Evolutionary conservation across 2,888 invertebrate genomes (phyloP).

Genomic region (Polydrusus cervinus): DNA sequence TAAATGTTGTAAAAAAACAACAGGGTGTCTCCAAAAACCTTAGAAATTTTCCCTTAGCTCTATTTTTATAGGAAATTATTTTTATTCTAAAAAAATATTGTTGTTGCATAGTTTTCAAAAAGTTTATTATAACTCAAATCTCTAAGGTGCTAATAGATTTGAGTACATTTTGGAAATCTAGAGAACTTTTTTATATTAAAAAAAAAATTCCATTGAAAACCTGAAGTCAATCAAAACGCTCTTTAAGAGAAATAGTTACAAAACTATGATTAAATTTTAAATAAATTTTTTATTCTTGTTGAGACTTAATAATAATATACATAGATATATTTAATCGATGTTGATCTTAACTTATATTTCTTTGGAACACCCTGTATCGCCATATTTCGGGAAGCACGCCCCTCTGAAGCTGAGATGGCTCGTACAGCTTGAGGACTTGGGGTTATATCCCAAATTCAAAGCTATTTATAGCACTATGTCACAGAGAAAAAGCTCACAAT

Average conservation of each 20-base stretch:
- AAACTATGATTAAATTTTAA: conserved; percentile 19
- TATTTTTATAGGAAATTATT: conserved; percentile 40
- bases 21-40: conserved; percentile 47
- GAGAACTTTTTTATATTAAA: conserved; percentile 24
- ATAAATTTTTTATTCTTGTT: conserved; percentile 44
- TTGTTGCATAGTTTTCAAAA: conserved; percentile 43
- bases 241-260: neutral
- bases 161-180: conserved; percentile 11
- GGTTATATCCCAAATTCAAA: conserved; percentile 41
- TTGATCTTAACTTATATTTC: conserved; percentile 33
- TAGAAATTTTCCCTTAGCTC: conserved; percentile 10
- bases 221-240: conserved; percentile 14
- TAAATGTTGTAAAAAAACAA: conserved; percentile 30
- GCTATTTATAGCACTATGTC: conserved; percentile 42
- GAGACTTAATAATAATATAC: conserved; percentile 24
- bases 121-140: conserved; percentile 23
- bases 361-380: conserved; percentile 52
- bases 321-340: conserved; percentile 29
- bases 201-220: conserved; percentile 3
- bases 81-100: conserved; percentile 26
- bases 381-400: conserved; percentile 39
- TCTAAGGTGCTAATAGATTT: conserved; percentile 6
- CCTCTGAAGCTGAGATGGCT: conserved; percentile 45
- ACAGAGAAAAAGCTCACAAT: neutral
- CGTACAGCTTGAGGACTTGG: conserved; percentile 36